A percentile compares a stretch with the other conserved stretches of the same genome.
Evolutionary conservation across 2,113 vertebrate genomes (phyloP).

Genomic region (Rhinichthys klamathensis): DNA sequence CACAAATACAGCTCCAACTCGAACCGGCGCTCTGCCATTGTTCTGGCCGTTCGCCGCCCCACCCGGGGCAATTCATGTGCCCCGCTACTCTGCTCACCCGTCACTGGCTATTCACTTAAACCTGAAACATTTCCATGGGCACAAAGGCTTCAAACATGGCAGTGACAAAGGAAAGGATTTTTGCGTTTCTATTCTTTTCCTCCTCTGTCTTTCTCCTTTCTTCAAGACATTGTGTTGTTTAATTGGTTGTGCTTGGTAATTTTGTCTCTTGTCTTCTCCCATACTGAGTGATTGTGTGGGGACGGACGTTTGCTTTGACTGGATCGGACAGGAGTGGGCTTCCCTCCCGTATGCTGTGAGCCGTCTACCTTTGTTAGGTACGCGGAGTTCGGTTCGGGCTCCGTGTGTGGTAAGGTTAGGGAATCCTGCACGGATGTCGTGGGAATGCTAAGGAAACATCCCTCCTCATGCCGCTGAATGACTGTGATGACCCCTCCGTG

Average conservation of each 20-base stretch:
- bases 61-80: conserved; percentile 38
- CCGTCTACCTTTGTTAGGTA: conserved; percentile 42
- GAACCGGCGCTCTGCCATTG: conserved; percentile 33
- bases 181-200: conserved; percentile 32
- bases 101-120: conserved; percentile 52
- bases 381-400: conserved; percentile 32
- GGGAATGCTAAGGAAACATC: conserved; percentile 44
- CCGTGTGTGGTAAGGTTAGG: conserved; percentile 40
- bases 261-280: conserved; percentile 41
- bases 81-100: conserved; percentile 49
- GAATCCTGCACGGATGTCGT: conserved; percentile 32
- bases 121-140: conserved; percentile 46
- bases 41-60: conserved; percentile 27
- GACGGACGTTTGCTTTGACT: conserved; percentile 39
- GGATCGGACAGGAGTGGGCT: conserved; percentile 29
- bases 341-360: conserved; percentile 28
- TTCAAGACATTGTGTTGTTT: conserved; percentile 49
- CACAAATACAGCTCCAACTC: conserved; percentile 42
- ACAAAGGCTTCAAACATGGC: conserved; percentile 52
- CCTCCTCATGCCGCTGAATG: conserved; percentile 22
- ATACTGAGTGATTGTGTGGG: conserved; percentile 35
- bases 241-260: conserved; percentile 40
- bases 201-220: conserved; percentile 40
- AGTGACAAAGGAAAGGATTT: conserved; percentile 40
- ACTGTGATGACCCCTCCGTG: conserved; percentile 43